Evolutionary conservation across 92 coral and sea anemone genomes (phyloP).

Genomic region (Umimayanthus kanabou): DNA sequence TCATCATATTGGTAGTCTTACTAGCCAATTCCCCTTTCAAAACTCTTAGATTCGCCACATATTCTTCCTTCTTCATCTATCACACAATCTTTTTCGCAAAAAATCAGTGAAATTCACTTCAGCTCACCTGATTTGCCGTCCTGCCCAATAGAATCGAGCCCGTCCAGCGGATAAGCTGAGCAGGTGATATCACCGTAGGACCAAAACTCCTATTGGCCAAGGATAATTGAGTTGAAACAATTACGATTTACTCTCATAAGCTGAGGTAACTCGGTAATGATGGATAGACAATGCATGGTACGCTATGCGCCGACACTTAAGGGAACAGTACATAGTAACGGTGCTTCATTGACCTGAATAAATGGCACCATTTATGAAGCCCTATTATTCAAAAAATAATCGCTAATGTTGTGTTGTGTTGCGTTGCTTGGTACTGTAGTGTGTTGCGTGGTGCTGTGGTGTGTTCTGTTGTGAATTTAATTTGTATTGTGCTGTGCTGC

Average conservation of each 20-base stretch:
- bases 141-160: slow-evolving; percentile 74
- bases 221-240: neutral
- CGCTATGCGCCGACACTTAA: too few species aligned
- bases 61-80: neutral
- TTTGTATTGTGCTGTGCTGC: too few species aligned
- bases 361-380: too few species aligned
- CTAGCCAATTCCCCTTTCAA: neutral
- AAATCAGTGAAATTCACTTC: neutral
- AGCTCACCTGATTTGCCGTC: slow-evolving; percentile 70
- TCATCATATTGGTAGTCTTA: too few species aligned
- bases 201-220: slow-evolving; percentile 72
- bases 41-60: neutral
- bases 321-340: too few species aligned
- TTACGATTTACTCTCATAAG: too few species aligned
- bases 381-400: too few species aligned
- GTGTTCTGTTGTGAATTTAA: neutral
- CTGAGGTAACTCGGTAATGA: too few species aligned
- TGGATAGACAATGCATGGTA: too few species aligned
- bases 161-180: slow-evolving; percentile 80
- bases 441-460: too few species aligned
- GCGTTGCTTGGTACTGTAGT: neutral
- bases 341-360: too few species aligned
- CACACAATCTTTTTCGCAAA: neutral
- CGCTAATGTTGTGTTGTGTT: neutral
- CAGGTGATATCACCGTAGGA: slow-evolving; percentile 76